Evolutionary conservation across 2,888 invertebrate genomes (phyloP), one percentile per base, ranked within the genome.

Genomic region (Eustalomyia histrio): DNA sequence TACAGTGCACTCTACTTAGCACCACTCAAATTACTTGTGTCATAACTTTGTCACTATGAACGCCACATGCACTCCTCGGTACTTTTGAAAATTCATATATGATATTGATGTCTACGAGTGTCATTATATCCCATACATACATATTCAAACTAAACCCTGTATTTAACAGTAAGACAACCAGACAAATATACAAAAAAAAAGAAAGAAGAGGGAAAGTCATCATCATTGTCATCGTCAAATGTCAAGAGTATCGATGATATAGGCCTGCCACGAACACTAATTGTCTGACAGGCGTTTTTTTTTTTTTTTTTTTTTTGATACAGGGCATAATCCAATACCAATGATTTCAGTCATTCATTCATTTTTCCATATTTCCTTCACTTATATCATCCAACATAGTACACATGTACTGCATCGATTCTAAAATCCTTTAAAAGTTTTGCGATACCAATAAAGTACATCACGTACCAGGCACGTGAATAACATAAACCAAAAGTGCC

Each of bases 31-130:
- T 81, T 75, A 71, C 71, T 78, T 75, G 71, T 74, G 75, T 81
- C 81, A 81, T 72, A 81, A 81, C 78, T 81, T 81, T 81, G 78
- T 78, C 81, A 81, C 81, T 58, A 81, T 78, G 74, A 81, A 81
- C 57, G 74, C 78, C 81, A 75, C 71, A 75, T 78, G 74, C 78
- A 81, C 35, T 75, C 63, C 35, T 75, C 67, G 58, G 69, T 67
- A 74, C 64, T 47, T 74, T 71, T 65, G 60, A 29, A 65, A 79
- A 73, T 33, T 39, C 52, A 76, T 52, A 76, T 52, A 69, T 43
- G 33, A 47, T 63, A 52, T 60, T 47, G 9, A 35, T 55, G 35
- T 60, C 5, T 10, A 29, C 29, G 33, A 33, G 72, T 55, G 50
- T 18, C 43, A 47, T n/a, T n/a, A 47, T n/a, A n/a, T 47, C 14